Base-by-base conservation (phyloP, 2,797 vertebrate species). In the Clarias pachynema region DNA sequence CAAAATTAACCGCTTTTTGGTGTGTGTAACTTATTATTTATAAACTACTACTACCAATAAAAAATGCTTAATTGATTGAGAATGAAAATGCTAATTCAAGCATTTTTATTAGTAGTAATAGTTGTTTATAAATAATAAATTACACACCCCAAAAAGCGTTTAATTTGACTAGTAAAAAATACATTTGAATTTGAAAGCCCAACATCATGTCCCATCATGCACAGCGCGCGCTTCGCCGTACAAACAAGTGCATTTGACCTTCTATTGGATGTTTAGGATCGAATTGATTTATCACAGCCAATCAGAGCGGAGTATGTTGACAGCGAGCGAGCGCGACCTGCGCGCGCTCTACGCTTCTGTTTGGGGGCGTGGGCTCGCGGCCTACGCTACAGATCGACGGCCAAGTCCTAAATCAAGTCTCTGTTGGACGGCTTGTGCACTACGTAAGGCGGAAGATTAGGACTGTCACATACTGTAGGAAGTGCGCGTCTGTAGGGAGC, bases 371-470 rank as follows among this genome's bases (percentile, higher is more conserved):
- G 69, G 37, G 24, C 65, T 87, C 16, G 73, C 74, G 59, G 57
- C 24, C 14, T 34, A 87, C 89, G 87, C 88, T 85, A 49, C 78
- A 83, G 68, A 90, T 91, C 91, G 92, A 91, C 56, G 74, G 40
- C 77, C 26, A 89, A 62, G 7, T 73, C 8, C 31, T 24, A 56
- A 82, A 73, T 44, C 34, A n/a, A 6, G 29, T 69, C 31, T 0
- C 4, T 4, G 5, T 37, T 4, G 53, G 20, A 14, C 2, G 24
- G 49, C 14, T 5, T 63, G 0, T 16, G n/a, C 59, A 63, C 82
- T 83, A 65, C 3, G 29, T 83, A 75, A 59, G 37, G 37, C 20
- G 57, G 8, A 2, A 9, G 31, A 6, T 20, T 14, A 12, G 12
- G 44, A 12, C 10, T 26, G 12, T 12, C 12, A 63, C 10, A 8